Evolutionary conservation across 2,888 invertebrate genomes (phyloP).

Genomic region (Galeopsomyia nigrocyanea): DNA sequence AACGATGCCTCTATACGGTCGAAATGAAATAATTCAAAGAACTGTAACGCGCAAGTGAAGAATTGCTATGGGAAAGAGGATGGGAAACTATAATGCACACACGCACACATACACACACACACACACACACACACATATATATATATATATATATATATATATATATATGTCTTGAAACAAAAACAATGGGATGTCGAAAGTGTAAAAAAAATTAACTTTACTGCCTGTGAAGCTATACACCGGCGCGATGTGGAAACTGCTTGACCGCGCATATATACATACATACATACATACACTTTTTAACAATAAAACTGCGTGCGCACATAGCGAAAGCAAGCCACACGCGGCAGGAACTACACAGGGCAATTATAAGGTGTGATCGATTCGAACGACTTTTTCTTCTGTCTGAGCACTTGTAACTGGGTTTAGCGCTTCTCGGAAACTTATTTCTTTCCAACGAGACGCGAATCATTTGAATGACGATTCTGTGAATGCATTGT

Average conservation of each 20-base stretch:
- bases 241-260: neutral
- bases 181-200: constrained; percentile 38
- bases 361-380: constrained; percentile 45
- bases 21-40: constrained; percentile 23
- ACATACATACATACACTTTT: constrained; percentile 28
- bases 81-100: too few species aligned
- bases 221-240: neutral
- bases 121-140: too few species aligned
- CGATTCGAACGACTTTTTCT: constrained; percentile 43
- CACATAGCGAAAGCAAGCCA: constrained; percentile 39
- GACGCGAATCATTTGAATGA: constrained; percentile 38
- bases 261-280: too few species aligned
- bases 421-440: constrained; percentile 47
- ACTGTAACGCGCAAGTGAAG: constrained; percentile 2
- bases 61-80: constrained; percentile 30
- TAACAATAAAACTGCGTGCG: constrained; percentile 47
- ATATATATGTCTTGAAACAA: constrained; percentile 19
- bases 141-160: too few species aligned
- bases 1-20: constrained; percentile 4
- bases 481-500: constrained; percentile 23
- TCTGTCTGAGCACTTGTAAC: constrained; percentile 25
- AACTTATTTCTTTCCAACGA: constrained; percentile 40
- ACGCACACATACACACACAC: too few species aligned
- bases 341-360: constrained; percentile 25
- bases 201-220: constrained; percentile 34